A percentile compares a stretch with the other conserved stretches of the same genome.
Evolutionary conservation across 2,797 vertebrate species (phyloP).

Genomic region (Gymnothorax javanicus): DNA sequence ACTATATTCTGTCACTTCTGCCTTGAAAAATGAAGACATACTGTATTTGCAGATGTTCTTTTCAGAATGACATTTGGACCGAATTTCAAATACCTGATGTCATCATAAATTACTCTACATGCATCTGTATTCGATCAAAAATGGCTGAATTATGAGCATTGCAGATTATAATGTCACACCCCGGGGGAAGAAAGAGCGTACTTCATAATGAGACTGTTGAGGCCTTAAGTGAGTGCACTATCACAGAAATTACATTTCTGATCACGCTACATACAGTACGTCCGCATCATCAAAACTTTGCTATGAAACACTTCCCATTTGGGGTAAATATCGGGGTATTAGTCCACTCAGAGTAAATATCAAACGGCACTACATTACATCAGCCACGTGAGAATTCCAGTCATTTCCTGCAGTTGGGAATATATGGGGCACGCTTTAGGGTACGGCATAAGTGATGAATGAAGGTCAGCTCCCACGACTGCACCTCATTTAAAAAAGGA

Average conservation of each 20-base stretch:
- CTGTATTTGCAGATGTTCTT: background rate
- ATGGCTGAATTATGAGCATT: background rate
- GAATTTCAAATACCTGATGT: background rate
- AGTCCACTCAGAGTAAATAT: background rate
- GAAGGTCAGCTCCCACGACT: background rate
- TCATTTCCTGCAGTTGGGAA: conserved; percentile 21
- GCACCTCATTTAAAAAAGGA: background rate
- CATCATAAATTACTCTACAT: background rate
- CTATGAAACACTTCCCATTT: background rate
- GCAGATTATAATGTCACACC: background rate
- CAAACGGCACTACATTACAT: background rate
- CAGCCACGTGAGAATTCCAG: conserved; percentile 12
- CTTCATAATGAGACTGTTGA: background rate
- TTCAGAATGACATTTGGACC: background rate
- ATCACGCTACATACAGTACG: background rate
- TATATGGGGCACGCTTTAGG: conserved; percentile 6
- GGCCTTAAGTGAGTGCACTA: background rate
- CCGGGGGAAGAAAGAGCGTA: background rate
- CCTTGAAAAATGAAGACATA: background rate
- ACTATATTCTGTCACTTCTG: background rate
- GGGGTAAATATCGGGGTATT: background rate
- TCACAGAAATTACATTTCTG: background rate
- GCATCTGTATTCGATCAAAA: background rate
- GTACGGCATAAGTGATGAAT: background rate
- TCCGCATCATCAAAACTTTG: background rate